Conservation (phyloP, 2,113 vertebrate genomes). For the Okapia johnstoni region DNA sequence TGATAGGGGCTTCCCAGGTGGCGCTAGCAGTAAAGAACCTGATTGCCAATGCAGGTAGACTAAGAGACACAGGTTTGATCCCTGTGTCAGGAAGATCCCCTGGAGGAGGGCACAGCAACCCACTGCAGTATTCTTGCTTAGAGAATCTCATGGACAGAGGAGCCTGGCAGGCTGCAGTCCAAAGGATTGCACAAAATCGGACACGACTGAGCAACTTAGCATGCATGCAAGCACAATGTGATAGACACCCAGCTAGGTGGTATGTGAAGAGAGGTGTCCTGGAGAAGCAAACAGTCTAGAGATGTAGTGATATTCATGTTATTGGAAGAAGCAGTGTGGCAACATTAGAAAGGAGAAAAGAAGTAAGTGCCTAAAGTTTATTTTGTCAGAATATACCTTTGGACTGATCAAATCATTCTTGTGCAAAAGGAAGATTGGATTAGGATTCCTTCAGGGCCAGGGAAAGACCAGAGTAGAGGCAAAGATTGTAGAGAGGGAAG, state of each 20-base stretch:
- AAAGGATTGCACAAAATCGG: not conserved
- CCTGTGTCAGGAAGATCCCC: not conserved
- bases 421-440: not conserved
- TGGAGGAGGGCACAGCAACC: not conserved
- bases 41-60: not conserved
- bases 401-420: not conserved
- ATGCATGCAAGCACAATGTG: not conserved
- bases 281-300: not conserved
- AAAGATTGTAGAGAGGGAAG: not conserved
- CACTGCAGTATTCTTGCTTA: not conserved
- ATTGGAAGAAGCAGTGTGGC: not conserved
- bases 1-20: not conserved
- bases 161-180: not conserved
- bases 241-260: not conserved
- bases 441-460: not conserved
- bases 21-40: not conserved
- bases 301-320: not conserved
- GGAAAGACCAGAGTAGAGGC: not conserved
- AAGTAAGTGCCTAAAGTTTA: not conserved
- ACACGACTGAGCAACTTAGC: not conserved
- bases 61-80: not conserved
- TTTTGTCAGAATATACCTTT: constrained; percentile 6
- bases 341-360: not conserved
- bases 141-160: not conserved
- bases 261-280: not conserved